These are phyloP conservation scores for Danaus chrysippus DNA, from an alignment of 2,888 invertebrate genomes.

Conservation along the genomic window DNA sequence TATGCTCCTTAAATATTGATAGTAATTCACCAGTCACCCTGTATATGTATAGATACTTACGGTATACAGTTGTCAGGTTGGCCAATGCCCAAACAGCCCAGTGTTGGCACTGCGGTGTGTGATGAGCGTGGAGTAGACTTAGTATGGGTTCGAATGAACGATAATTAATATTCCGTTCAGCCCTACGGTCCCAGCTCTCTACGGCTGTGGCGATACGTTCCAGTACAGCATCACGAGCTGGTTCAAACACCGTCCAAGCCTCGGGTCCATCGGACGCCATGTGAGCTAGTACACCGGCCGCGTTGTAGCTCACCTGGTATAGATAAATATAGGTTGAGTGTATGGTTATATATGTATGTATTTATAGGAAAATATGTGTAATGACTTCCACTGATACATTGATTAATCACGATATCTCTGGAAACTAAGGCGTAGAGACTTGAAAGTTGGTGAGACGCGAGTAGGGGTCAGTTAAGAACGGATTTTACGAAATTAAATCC, in stretches of 20 bases:
- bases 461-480: too few relatives aligned
- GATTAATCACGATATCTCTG: too few relatives aligned
- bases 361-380: too few relatives aligned
- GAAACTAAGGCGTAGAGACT: too few relatives aligned
- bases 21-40: too few relatives aligned
- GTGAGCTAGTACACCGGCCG: slow-evolving; percentile 96
- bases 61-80: slow-evolving; percentile 95
- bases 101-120: slow-evolving; percentile 95
- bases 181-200: slow-evolving; percentile 91
- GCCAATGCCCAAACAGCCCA: slow-evolving; percentile 99
- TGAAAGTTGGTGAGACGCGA: too few relatives aligned
- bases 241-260: slow-evolving; percentile 88
- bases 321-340: too few relatives aligned
- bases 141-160: slow-evolving; percentile 95
- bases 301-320: slow-evolving; percentile 92
- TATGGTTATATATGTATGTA: too few relatives aligned
- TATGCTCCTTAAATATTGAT: too few relatives aligned
- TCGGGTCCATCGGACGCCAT: slow-evolving; percentile 94
- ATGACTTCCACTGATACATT: too few relatives aligned
- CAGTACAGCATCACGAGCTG: slow-evolving; percentile 85
- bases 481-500: too few relatives aligned
- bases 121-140: slow-evolving; percentile 87
- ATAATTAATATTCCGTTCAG: slow-evolving; percentile 97
- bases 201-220: slow-evolving; percentile 89
- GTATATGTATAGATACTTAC: slow-evolving; percentile 79